A percentile compares a stretch with the other conserved stretches of the same genome.
These are phyloP conservation scores for Phalanger gymnotis DNA, from an alignment of 2,797 vertebrate species.

Conservation along the genomic window DNA sequence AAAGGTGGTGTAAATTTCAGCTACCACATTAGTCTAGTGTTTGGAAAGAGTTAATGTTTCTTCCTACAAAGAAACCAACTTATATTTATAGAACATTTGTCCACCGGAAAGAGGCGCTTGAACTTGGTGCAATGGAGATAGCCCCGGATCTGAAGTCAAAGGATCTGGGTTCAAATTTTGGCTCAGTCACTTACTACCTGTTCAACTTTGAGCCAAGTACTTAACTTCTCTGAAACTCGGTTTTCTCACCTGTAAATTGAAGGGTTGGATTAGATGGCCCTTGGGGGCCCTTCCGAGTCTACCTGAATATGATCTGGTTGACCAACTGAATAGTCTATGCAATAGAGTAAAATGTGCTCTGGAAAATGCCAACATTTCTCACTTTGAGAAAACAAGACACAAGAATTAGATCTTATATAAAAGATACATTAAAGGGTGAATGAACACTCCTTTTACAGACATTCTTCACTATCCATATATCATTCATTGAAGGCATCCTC, in stretches of 20 bases:
- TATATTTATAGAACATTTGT: background rate
- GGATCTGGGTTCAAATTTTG: background rate
- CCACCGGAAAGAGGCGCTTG: background rate
- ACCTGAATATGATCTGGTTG: background rate
- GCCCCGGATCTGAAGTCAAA: background rate
- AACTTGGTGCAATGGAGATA: background rate
- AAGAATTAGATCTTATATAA: background rate
- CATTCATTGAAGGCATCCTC: slow-evolving; percentile 5
- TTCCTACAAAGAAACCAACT: background rate
- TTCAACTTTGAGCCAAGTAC: background rate
- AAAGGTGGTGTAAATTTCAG: background rate
- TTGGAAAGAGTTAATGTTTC: background rate
- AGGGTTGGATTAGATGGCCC: background rate
- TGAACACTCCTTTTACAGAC: background rate
- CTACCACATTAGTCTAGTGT: background rate
- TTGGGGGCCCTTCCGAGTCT: background rate
- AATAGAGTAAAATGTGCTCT: slow-evolving; percentile 9
- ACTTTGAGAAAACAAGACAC: background rate
- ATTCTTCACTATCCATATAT: background rate
- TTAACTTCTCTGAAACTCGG: background rate
- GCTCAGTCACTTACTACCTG: background rate
- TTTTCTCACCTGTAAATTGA: background rate
- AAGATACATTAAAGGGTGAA: background rate
- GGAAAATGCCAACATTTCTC: background rate
- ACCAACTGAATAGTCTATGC: slow-evolving; percentile 6